Evolutionary conservation across 1,140 invertebrate species (phyloP).

Genomic region (Ceratoteleas bidentatus): DNA sequence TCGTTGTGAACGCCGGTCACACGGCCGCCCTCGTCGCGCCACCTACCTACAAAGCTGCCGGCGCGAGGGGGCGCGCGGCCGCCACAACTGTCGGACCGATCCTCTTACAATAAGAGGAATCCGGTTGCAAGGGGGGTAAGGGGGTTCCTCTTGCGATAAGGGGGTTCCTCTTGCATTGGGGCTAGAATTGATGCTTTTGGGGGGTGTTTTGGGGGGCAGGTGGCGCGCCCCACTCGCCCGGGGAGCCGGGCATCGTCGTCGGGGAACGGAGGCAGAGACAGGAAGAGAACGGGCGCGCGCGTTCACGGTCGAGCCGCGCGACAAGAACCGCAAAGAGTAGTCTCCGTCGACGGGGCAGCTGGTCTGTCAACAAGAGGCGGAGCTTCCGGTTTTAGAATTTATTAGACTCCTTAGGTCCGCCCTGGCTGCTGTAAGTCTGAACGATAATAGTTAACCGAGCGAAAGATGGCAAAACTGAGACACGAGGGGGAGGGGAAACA

Average conservation of each 20-base stretch:
- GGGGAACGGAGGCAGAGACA: constrained; percentile 17
- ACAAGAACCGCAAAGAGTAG: constrained; percentile 66
- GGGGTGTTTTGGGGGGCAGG: too few species aligned
- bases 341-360: constrained; percentile 74
- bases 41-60: too few species aligned
- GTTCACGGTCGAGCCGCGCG: constrained; percentile 59
- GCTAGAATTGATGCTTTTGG: too few species aligned
- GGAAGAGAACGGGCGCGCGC: constrained; percentile 57
- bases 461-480: constrained; percentile 13
- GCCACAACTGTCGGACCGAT: too few species aligned
- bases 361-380: constrained; percentile 75
- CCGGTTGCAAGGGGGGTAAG: too few species aligned
- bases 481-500: not conserved
- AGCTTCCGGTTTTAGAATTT: constrained; percentile 78
- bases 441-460: constrained; percentile 38
- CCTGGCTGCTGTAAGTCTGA: constrained; percentile 73
- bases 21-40: too few species aligned
- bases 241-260: constrained; percentile 14
- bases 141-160: too few species aligned
- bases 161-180: too few species aligned
- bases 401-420: constrained; percentile 75
- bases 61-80: too few species aligned
- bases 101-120: too few species aligned
- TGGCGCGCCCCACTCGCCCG: not conserved
- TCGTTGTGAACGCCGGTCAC: constrained; percentile 10